These are phyloP conservation scores for Sisyra terminalis DNA, from an alignment of 2,888 invertebrate genomes.

Conservation along the genomic window DNA sequence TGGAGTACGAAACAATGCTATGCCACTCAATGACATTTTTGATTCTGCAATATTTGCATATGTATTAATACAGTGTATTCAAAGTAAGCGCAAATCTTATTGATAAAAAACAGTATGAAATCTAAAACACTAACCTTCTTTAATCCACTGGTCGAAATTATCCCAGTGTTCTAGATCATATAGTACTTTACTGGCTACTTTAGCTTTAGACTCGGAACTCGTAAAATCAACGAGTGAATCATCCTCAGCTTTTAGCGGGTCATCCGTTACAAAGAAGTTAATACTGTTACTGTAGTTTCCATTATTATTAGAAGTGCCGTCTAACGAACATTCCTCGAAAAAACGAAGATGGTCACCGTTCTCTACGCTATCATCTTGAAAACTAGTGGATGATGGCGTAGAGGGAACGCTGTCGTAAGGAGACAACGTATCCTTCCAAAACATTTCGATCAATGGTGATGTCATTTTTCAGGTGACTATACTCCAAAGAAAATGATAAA, in stretches of 20 bases:
- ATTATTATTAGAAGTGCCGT: background rate
- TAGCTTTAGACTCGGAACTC: constrained; percentile 25
- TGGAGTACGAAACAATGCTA: too few species aligned
- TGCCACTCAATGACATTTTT: too few species aligned
- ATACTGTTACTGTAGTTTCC: background rate
- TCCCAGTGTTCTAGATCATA: constrained; percentile 33
- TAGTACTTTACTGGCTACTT: constrained; percentile 45
- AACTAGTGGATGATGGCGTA: constrained; percentile 19
- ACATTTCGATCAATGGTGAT: constrained; percentile 20
- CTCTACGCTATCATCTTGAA: constrained; percentile 18
- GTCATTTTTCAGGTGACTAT: constrained; percentile 31
- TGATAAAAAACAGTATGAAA: background rate
- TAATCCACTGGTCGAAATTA: constrained; percentile 44
- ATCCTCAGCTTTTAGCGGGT: constrained; percentile 14
- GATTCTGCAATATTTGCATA: too few species aligned
- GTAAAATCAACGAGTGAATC: constrained; percentile 15
- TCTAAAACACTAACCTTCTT: constrained; percentile 34
- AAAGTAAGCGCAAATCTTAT: too few species aligned
- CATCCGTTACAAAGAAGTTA: constrained; percentile 18
- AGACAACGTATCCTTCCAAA: constrained; percentile 6
- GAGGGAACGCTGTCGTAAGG: constrained; percentile 17
- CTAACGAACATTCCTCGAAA: constrained; percentile 6
- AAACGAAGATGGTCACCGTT: constrained; percentile 7
- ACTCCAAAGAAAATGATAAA: constrained; percentile 14
- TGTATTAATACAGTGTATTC: too few species aligned